These are phyloP conservation scores for Actinopyga echinites DNA, from an alignment of 53 echinoderm and acorn worm species.

Conservation along the genomic window DNA sequence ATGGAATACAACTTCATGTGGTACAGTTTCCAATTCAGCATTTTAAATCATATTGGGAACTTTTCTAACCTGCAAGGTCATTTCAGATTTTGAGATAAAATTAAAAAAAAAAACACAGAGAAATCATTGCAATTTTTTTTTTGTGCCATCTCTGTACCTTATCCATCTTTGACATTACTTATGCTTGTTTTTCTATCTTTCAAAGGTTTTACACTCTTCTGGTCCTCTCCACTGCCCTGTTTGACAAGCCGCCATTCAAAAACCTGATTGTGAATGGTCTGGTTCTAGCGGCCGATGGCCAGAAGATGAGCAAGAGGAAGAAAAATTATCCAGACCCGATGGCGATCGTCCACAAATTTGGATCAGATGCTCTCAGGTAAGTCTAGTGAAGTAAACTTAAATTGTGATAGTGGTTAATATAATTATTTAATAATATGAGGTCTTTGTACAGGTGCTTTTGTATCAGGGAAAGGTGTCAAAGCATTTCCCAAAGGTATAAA, in stretches of 20 bases:
- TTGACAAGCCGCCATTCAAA: constrained; percentile 84
- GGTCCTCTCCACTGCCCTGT: constrained; percentile 89
- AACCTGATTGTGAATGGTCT: constrained; percentile 90
- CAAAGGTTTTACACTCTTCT: constrained; percentile 95
- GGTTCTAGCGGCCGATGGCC: constrained; percentile 87
- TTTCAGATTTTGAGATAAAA: no score
- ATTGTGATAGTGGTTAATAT: no score
- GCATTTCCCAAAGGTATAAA: no score
- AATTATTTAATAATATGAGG: no score
- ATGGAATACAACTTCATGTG: no score
- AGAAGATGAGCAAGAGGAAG: constrained; percentile 99
- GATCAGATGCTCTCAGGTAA: constrained; percentile 96
- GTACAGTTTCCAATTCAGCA: no score
- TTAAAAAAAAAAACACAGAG: no score
- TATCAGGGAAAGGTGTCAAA: no score
- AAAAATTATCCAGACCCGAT: constrained; percentile 97
- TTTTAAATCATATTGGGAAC: no score
- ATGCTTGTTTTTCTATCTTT: not conserved
- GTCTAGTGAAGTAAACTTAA: not conserved
- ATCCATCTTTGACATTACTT: not conserved
- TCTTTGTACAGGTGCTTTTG: no score
- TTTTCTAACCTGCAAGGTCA: no score
- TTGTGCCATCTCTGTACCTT: not conserved
- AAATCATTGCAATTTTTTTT: not conserved
- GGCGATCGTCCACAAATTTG: constrained; percentile 78